phyloP scores from a whole-genome alignment of 2,113 vertebrate species.

The Sylvia atricapilla region DNA sequence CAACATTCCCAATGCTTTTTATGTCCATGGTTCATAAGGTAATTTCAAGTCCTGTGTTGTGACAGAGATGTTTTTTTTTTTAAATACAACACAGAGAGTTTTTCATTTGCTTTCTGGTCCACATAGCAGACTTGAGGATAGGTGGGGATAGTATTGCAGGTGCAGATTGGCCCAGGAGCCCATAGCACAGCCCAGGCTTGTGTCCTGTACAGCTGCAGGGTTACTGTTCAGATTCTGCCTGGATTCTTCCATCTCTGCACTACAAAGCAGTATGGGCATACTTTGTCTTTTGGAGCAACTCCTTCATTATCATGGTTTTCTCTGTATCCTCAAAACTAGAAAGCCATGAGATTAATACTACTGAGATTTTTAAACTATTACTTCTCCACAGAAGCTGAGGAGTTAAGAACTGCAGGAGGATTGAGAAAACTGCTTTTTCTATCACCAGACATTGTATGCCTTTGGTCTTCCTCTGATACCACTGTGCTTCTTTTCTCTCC shows the following conservation, averaged over 20 bases:
- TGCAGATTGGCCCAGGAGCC: not conserved
- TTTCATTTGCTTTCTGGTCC: not conserved
- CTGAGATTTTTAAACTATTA: not conserved
- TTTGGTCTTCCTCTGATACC: not conserved
- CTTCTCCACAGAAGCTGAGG: not conserved
- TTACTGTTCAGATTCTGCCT: not conserved
- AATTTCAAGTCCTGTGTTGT: not conserved
- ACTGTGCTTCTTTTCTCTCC: not conserved
- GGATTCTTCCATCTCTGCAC: not conserved
- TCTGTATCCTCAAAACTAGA: not conserved
- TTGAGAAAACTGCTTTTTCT: not conserved
- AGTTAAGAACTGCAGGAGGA: not conserved
- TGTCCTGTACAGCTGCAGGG: not conserved
- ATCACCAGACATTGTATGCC: accelerated
- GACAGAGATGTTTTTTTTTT: not conserved
- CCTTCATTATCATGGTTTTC: not conserved
- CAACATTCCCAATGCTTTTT: not conserved
- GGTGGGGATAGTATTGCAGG: not conserved
- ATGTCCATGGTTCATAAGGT: accelerated
- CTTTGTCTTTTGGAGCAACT: not conserved
- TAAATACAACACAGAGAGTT: not conserved
- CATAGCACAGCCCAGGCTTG: not conserved
- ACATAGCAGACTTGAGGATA: not conserved
- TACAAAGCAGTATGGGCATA: not conserved
- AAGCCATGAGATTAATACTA: not conserved